Conservation (phyloP, 2,888 invertebrate genomes). For the Smittia sp. region DNA sequence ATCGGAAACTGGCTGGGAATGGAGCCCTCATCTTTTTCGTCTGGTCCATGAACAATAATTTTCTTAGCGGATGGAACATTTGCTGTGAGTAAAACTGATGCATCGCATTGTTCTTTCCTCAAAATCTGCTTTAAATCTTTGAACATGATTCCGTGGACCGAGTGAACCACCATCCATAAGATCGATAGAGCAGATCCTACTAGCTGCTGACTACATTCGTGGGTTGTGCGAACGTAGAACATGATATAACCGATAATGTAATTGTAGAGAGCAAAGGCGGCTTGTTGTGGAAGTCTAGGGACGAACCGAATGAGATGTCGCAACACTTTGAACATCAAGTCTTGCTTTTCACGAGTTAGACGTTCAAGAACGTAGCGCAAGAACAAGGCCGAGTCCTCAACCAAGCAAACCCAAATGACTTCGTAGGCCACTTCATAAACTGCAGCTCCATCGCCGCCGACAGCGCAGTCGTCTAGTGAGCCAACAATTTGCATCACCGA, state of each 20-base stretch:
- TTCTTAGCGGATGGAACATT: slow-evolving; percentile 99
- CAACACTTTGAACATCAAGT: slow-evolving; percentile 89
- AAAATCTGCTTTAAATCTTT: slow-evolving; percentile 98
- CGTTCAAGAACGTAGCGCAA: slow-evolving; percentile 93
- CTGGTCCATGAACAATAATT: slow-evolving; percentile 91
- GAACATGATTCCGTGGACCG: slow-evolving; percentile 98
- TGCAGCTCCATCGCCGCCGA: slow-evolving; percentile 89
- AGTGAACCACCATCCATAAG: slow-evolving; percentile 98
- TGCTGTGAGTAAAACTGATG: slow-evolving; percentile 93
- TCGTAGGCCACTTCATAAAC: slow-evolving; percentile 97
- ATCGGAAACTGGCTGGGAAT: slow-evolving; percentile 99
- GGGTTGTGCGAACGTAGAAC: slow-evolving; percentile 97
- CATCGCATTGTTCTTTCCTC: slow-evolving; percentile 98
- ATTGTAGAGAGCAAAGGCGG: slow-evolving; percentile 96
- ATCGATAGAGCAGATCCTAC: slow-evolving; percentile 93
- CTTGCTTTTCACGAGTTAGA: slow-evolving; percentile 88
- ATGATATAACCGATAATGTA: slow-evolving; percentile 99
- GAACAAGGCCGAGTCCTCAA: slow-evolving; percentile 96
- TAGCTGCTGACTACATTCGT: slow-evolving; percentile 91
- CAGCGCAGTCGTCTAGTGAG: slow-evolving; percentile 92
- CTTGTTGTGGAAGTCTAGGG: slow-evolving; percentile 91
- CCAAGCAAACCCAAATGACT: slow-evolving; percentile 95
- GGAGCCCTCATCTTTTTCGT: slow-evolving; percentile 70
- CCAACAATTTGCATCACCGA: slow-evolving; percentile 94
- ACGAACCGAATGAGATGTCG: slow-evolving; percentile 91